A percentile compares a stretch with the other conserved stretches of the same genome.
phyloP scores from a whole-genome alignment of 2,888 invertebrate genomes.

The Nysson spinosus region DNA sequence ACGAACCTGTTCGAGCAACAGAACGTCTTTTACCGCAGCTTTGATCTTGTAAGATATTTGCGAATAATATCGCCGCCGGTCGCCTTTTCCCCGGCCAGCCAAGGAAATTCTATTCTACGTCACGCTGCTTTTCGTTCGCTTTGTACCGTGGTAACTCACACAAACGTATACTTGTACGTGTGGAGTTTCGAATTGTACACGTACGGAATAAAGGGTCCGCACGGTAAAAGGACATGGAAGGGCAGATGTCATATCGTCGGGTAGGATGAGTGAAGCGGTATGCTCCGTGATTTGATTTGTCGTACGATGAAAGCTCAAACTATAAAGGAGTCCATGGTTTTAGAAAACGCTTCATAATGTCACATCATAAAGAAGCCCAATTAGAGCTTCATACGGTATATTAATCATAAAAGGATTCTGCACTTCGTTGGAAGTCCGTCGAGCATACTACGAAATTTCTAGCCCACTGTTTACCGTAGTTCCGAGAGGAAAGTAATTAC shows the following conservation, averaged over 20 bases:
- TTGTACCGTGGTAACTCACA: conserved; percentile 11
- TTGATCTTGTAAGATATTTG: conserved; percentile 57
- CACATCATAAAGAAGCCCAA: not conserved
- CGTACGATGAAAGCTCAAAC: conserved; percentile 5
- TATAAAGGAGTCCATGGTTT: conserved; percentile 1
- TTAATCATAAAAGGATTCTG: no score
- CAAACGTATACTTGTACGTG: no score
- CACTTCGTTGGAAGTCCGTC: no score
- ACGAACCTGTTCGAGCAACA: conserved; percentile 59
- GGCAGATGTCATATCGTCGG: not conserved
- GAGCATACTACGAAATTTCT: no score
- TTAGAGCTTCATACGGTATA: no score
- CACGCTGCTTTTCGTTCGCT: conserved; percentile 12
- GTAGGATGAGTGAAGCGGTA: not conserved
- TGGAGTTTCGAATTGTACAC: not conserved
- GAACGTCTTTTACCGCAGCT: conserved; percentile 59
- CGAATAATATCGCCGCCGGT: conserved; percentile 53
- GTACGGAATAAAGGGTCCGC: not conserved
- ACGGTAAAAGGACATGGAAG: not conserved
- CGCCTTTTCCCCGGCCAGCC: conserved; percentile 33
- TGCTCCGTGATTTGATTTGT: conserved; percentile 13
- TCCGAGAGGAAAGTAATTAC: not conserved
- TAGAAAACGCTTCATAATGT: not conserved
- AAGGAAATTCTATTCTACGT: conserved; percentile 53
- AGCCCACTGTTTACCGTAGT: no score